Conservation (phyloP, 1,140 invertebrate genomes). For the Aplysia californica region DNA sequence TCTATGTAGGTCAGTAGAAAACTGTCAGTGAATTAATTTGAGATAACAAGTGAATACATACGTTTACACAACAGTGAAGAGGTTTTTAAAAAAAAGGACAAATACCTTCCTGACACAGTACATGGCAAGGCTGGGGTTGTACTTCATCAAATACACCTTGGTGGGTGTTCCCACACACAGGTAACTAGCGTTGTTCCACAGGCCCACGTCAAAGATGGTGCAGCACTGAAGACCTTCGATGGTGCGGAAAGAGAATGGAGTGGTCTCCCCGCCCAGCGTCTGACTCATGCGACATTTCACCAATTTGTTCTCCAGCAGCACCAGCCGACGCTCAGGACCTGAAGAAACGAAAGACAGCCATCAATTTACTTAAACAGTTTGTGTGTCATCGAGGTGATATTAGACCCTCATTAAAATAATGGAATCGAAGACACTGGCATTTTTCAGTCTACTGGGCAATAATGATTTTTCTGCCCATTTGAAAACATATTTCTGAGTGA, state of each 20-base stretch:
- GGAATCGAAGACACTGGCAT: too few species aligned
- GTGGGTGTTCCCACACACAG: slow-evolving; percentile 77
- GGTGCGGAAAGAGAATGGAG: slow-evolving; percentile 72
- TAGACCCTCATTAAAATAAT: too few species aligned
- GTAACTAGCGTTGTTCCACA: slow-evolving; percentile 64
- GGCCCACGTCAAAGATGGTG: slow-evolving; percentile 72
- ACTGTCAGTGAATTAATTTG: too few species aligned
- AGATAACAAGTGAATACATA: too few species aligned
- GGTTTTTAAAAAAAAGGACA: too few species aligned
- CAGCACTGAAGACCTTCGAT: slow-evolving; percentile 71
- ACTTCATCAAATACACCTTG: slow-evolving; percentile 71
- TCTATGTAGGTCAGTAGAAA: too few species aligned
- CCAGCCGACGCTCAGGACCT: slow-evolving; percentile 75
- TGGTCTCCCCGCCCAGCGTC: slow-evolving; percentile 68
- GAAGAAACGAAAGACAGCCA: background rate
- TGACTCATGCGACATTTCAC: slow-evolving; percentile 72
- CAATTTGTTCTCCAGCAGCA: slow-evolving; percentile 75
- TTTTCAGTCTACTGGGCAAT: too few species aligned
- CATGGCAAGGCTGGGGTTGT: slow-evolving; percentile 52
- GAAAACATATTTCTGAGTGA: too few species aligned
- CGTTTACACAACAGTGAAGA: too few species aligned
- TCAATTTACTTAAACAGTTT: background rate
- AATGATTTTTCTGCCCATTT: too few species aligned
- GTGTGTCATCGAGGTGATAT: too few species aligned
- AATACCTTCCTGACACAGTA: slow-evolving; percentile 67